Percentiles rank a stretch among this genome's conserved stretches.
Conservation (phyloP, 1,140 invertebrate genomes). For the Drosophila paulistorum region DNA sequence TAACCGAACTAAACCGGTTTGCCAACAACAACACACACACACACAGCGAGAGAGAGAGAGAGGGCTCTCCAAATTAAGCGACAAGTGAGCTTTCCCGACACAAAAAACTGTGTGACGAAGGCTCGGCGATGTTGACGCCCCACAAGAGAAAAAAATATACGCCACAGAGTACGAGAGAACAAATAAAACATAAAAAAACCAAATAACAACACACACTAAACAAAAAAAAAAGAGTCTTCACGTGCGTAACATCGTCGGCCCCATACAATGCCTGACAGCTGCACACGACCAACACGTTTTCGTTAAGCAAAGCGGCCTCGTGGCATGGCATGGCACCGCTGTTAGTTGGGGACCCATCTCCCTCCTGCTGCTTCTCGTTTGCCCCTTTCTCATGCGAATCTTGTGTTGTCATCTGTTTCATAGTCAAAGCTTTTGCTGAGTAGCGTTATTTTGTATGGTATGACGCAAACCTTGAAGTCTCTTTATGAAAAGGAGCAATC, state of each 20-base stretch:
- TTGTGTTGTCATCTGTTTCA: conserved; percentile 12
- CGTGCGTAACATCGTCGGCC: conserved; percentile 46
- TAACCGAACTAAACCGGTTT: conserved; percentile 66
- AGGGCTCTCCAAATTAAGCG: neutral
- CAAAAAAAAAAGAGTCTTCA: conserved; percentile 46
- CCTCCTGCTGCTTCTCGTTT: neutral
- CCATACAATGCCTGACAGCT: conserved; percentile 23
- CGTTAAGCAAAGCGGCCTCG: conserved; percentile 45
- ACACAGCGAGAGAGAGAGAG: conserved; percentile 22
- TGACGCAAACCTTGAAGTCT: neutral
- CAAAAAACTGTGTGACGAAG: conserved; percentile 43
- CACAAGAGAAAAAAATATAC: conserved; percentile 16
- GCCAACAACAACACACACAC: neutral
- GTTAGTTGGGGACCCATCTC: neutral
- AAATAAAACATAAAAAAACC: conserved; percentile 1
- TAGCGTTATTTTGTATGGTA: too few species aligned
- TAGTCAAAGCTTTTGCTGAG: conserved; percentile 5
- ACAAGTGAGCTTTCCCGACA: conserved; percentile 34
- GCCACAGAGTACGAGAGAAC: conserved; percentile 1
- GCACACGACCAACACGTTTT: conserved; percentile 76
- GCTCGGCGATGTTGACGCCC: conserved; percentile 48
- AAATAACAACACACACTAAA: neutral
- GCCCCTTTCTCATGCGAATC: neutral
- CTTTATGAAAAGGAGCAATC: too few species aligned
- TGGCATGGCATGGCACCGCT: conserved; percentile 28